These are phyloP conservation scores for Cheilosia impressa DNA, from an alignment of 2,888 invertebrate species.

Conservation along the genomic window DNA sequence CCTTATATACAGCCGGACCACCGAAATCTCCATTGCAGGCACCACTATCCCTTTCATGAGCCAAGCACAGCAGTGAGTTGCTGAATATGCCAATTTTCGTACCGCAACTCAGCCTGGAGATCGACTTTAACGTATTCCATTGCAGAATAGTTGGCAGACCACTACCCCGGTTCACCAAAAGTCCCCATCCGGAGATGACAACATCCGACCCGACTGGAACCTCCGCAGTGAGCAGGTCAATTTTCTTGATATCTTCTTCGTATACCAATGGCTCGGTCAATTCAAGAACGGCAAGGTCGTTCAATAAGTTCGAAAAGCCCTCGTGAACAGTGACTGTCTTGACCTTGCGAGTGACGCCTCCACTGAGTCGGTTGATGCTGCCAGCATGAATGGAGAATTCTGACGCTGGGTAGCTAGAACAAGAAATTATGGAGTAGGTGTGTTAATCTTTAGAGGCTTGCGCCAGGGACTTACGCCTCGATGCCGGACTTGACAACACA, in stretches of 20 bases:
- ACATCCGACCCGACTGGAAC: constrained; percentile 76
- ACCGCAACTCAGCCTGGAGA: constrained; percentile 76
- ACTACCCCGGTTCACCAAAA: constrained; percentile 74
- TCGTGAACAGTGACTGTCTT: constrained; percentile 76
- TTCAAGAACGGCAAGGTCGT: constrained; percentile 81
- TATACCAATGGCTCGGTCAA: constrained; percentile 75
- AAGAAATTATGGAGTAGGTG: neutral
- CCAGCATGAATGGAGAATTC: constrained; percentile 78
- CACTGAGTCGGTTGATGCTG: constrained; percentile 72
- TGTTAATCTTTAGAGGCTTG: neutral
- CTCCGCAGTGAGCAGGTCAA: constrained; percentile 77
- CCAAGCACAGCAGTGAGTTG: constrained; percentile 79
- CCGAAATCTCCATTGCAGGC: constrained; percentile 82
- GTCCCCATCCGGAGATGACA: constrained; percentile 81
- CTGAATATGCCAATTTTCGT: constrained; percentile 67
- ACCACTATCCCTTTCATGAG: constrained; percentile 77
- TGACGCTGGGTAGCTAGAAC: constrained; percentile 72
- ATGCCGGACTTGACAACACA: constrained; percentile 77
- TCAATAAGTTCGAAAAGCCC: constrained; percentile 73
- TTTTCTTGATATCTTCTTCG: constrained; percentile 74
- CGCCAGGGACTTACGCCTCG: constrained; percentile 17
- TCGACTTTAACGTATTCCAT: constrained; percentile 75
- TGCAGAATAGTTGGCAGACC: constrained; percentile 77
- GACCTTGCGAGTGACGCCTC: constrained; percentile 76
- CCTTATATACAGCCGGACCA: constrained; percentile 80